Percentiles rank a stretch among this genome's conserved stretches.
Evolutionary conservation across 2,113 vertebrate genomes (phyloP).

Genomic region (Nyctereutes procyonoides): DNA sequence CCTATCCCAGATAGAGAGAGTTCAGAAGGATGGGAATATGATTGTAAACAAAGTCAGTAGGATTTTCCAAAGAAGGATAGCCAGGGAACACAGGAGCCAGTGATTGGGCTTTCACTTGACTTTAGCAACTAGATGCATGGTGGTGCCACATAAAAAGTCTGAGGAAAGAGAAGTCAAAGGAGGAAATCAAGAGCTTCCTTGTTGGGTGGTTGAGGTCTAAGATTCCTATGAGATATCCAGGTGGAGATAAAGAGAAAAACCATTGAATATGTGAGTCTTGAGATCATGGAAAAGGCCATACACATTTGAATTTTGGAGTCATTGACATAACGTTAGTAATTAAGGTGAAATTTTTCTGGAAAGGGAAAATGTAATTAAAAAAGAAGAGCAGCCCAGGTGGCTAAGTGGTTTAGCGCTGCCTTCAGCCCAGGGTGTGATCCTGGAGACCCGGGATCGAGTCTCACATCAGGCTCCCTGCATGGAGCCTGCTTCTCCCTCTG

Average conservation of each 20-base stretch:
- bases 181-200: neutral
- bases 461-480: too few relatives aligned
- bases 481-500: too few relatives aligned
- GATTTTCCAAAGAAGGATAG: slow-evolving; percentile 20
- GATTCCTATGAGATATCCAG: neutral
- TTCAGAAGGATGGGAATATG: neutral
- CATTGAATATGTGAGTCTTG: neutral
- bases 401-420: too few relatives aligned
- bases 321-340: neutral
- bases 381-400: neutral
- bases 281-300: neutral
- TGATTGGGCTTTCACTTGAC: neutral
- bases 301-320: neutral
- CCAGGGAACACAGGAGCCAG: neutral
- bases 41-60: slow-evolving; percentile 28
- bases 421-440: too few relatives aligned
- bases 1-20: neutral
- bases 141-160: neutral
- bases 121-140: neutral
- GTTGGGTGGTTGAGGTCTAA: neutral
- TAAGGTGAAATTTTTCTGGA: neutral
- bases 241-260: neutral
- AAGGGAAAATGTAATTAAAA: neutral
- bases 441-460: too few relatives aligned
- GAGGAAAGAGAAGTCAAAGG: neutral